phyloP scores from a whole-genome alignment of 2,797 vertebrate species.

The Trachurus trachurus region DNA sequence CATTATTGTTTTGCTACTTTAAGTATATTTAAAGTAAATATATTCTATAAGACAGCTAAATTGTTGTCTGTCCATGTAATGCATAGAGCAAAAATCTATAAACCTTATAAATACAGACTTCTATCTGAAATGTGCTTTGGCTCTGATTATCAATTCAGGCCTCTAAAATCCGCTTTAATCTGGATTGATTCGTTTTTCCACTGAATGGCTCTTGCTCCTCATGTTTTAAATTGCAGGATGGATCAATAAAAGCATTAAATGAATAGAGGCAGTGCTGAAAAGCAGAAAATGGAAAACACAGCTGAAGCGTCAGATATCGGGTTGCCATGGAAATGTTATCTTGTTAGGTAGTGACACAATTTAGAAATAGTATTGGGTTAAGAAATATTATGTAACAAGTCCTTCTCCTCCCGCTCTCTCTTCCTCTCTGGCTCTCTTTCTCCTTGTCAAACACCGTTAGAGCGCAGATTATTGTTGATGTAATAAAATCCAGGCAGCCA shows the following conservation, averaged over 20 bases:
- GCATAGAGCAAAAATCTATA: conserved; percentile 4
- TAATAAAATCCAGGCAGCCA: conserved; percentile 64
- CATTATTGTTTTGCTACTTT: too few relatives aligned
- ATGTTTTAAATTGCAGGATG: conserved; percentile 41
- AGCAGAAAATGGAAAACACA: conserved; percentile 51
- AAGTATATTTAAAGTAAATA: too few relatives aligned
- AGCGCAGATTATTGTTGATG: conserved; percentile 70
- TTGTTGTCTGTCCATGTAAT: not conserved
- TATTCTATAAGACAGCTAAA: not conserved
- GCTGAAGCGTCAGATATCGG: conserved; percentile 55
- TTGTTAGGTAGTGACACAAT: conserved; percentile 81
- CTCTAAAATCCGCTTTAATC: conserved; percentile 10
- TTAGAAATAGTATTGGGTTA: conserved; percentile 81
- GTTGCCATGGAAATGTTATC: conserved; percentile 86
- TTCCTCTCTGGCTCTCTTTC: conserved; percentile 25
- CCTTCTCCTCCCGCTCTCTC: conserved; percentile 33
- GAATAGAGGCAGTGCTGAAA: conserved; percentile 49
- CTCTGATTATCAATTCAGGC: conserved; percentile 6
- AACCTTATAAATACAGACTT: not conserved
- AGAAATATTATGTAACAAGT: conserved; percentile 83
- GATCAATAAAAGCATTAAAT: conserved; percentile 60
- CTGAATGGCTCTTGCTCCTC: not conserved
- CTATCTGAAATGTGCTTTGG: not conserved
- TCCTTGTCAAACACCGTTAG: conserved; percentile 68
- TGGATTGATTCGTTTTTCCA: not conserved